Base-by-base conservation (phyloP, 1,140 invertebrate genomes). In the Drosophila punjabiensis region DNA sequence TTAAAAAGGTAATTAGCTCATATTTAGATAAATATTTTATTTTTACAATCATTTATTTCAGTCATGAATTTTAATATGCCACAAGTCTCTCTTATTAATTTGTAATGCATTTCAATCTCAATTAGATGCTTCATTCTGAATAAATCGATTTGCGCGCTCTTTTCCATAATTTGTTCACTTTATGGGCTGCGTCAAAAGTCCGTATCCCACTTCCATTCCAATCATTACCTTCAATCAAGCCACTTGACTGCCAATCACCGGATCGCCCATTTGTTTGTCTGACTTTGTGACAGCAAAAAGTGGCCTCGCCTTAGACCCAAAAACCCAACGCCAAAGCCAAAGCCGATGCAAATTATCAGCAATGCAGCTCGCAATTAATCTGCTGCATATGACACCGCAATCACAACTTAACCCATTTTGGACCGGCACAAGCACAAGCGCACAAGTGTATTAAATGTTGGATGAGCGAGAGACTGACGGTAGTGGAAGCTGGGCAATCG, bases 361-460 rank as follows among this genome's bases (percentile, higher is more conserved):
- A 88, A 84, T 88, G 85, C 85, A 81, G 85, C 61, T 85, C 68
- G 86, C 85, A 85, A 88, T 88, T 89, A 88, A 88, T 88, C 86
- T 88, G 75, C 78, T 88, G 85, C 85, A 85, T 88, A 88, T 88
- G 85, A 88, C 85, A 88, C 79, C 79, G 76, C 78, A 84, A 88
- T 88, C 84, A 87, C 64, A 87, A 88, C 86, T 88, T 88, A 79
- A 85, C 78, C 81, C 64, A 84, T 80, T 87, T 86, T 47, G 63
- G 30, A 47, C 16, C 61, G 48, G 60, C 56, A 32, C 79, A 58
- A 52, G 60, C 56, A 32, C 79, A 58, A 52, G 37, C 39, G 63
- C 35, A 80, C 58, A 63, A 63, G 62, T 45, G 50, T 58, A 62
- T 64, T 64, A 60, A 64, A 52, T 56, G 66, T 67, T 33, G 61